phyloP scores from a whole-genome alignment of 2,797 vertebrate species.

The Lates japonicus region DNA sequence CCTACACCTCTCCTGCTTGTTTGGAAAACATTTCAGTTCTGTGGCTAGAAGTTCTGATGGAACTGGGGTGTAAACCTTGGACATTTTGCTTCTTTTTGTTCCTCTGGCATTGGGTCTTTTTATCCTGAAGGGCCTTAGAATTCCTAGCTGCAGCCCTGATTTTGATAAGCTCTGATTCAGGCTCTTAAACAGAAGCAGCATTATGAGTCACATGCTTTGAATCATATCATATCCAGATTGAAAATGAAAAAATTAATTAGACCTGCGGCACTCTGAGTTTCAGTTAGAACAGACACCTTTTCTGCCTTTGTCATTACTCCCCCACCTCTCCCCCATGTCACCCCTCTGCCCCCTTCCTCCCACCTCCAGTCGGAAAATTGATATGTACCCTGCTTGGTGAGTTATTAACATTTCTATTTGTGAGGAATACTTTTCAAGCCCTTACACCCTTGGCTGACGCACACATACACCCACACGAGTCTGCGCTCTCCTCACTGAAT shows the following conservation, averaged over 20 bases:
- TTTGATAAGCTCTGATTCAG: not conserved
- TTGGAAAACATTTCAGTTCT: conserved; percentile 25
- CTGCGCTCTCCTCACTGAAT: conserved; percentile 76
- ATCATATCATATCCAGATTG: conserved; percentile 1
- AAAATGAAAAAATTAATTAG: conserved; percentile 7
- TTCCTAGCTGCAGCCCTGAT: not conserved
- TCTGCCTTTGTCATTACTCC: conserved; percentile 37
- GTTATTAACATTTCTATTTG: conserved; percentile 85
- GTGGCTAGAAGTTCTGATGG: not conserved
- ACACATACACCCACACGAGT: conserved; percentile 69
- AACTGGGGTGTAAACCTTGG: not conserved
- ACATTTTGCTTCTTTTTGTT: conserved; percentile 6
- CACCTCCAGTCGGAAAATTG: conserved; percentile 63
- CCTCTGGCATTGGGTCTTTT: not conserved
- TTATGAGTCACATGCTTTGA: conserved; percentile 5
- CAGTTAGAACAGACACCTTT: conserved; percentile 10
- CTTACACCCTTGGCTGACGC: conserved; percentile 74
- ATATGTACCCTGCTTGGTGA: conserved; percentile 74
- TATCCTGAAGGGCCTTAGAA: not conserved
- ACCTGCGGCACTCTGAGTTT: not conserved
- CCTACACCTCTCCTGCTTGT: not conserved
- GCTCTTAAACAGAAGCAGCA: not conserved
- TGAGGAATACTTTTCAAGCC: conserved; percentile 74
- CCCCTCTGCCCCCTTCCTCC: conserved; percentile 49
- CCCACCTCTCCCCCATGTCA: conserved; percentile 14